Conservation (phyloP, 1,140 invertebrate species). For the Tribolium madens region DNA sequence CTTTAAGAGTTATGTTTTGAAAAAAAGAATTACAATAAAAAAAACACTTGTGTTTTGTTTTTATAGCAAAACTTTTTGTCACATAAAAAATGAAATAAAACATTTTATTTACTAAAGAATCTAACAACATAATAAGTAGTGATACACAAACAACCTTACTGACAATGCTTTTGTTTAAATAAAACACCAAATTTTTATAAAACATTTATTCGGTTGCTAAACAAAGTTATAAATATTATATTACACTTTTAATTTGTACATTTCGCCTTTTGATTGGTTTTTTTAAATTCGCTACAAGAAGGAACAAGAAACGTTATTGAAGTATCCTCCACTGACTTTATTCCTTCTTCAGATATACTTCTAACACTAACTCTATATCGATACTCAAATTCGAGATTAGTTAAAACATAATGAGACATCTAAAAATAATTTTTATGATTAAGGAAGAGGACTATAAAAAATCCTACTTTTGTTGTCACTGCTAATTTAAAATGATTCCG, state of each 20-base stretch:
- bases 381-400: conserved; percentile 59
- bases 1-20: no score
- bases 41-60: no score
- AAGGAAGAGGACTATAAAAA: background rate
- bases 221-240: background rate
- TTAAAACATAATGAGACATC: conserved; percentile 58
- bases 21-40: no score
- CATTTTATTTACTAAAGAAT: no score
- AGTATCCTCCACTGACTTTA: conserved; percentile 54
- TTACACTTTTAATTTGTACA: conserved; percentile 45
- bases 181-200: background rate
- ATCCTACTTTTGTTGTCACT: conserved; percentile 57
- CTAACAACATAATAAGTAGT: no score
- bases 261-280: conserved; percentile 52
- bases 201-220: background rate
- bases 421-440: conserved; percentile 40
- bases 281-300: conserved; percentile 53
- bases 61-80: no score
- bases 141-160: no score
- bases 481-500: conserved; percentile 54
- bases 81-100: no score
- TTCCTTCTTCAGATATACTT: conserved; percentile 50
- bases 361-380: conserved; percentile 57
- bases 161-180: no score
- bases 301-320: conserved; percentile 59